phyloP scores from a whole-genome alignment of 2,888 invertebrate species.

The Sinelater perroti region DNA sequence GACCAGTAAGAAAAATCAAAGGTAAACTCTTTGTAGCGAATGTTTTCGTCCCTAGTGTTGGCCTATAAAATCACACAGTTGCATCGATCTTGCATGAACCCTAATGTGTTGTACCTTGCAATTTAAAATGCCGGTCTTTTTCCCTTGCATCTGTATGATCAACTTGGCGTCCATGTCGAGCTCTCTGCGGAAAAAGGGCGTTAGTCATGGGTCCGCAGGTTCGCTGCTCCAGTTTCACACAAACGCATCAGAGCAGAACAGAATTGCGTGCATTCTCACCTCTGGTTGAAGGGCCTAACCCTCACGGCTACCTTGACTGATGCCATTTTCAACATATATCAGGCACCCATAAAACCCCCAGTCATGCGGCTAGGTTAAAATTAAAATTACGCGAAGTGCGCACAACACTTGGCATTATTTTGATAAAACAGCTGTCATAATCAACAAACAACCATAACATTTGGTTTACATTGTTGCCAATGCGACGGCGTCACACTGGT shows the following conservation, averaged over 20 bases:
- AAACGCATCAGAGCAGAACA: conserved; percentile 35
- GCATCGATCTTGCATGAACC: neutral
- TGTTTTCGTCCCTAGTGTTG: conserved; percentile 57
- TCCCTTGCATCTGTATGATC: conserved; percentile 86
- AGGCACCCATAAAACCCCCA: conserved; percentile 5
- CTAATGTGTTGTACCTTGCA: conserved; percentile 67
- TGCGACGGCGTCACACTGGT: too few species aligned
- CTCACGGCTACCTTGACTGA: conserved; percentile 92
- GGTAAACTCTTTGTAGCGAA: conserved; percentile 81
- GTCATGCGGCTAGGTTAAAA: conserved; percentile 15
- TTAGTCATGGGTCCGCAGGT: conserved; percentile 46
- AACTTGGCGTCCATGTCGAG: conserved; percentile 82
- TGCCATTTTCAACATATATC: conserved; percentile 69
- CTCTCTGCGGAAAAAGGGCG: conserved; percentile 81
- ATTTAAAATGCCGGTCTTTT: conserved; percentile 80
- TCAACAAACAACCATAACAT: conserved; percentile 15
- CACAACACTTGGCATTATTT: conserved; percentile 10
- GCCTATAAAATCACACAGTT: conserved; percentile 48
- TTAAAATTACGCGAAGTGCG: conserved; percentile 22
- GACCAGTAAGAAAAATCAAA: conserved; percentile 93
- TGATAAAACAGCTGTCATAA: conserved; percentile 23
- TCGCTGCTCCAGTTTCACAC: conserved; percentile 26
- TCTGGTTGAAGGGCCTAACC: conserved; percentile 89
- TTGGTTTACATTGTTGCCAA: conserved; percentile 6
- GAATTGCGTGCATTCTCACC: conserved; percentile 62